phyloP scores from a whole-genome alignment of 2,888 invertebrate genomes.

The Nephrotoma appendiculata region DNA sequence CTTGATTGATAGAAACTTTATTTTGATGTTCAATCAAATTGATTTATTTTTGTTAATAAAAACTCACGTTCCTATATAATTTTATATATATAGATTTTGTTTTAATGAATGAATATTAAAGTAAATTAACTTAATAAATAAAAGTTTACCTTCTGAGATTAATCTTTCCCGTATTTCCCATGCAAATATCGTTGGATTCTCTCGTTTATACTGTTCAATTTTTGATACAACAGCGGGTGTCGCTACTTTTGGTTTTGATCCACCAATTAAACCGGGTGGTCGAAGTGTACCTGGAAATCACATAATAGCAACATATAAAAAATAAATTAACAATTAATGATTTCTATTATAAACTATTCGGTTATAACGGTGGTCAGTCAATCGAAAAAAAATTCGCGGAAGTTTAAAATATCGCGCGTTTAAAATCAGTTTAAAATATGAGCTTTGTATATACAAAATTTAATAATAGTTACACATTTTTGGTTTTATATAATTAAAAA shows the following conservation, averaged over 20 bases:
- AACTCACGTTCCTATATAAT: not conserved
- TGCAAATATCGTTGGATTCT: conserved; percentile 96
- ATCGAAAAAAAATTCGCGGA: not conserved
- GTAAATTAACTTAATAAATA: not conserved
- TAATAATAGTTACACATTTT: not conserved
- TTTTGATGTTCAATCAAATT: not conserved
- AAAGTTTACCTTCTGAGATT: conserved; percentile 78
- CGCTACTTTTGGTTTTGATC: conserved; percentile 95
- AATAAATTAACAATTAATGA: not conserved
- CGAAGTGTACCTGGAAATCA: conserved; percentile 62
- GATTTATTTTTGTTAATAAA: not conserved
- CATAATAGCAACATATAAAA: not conserved
- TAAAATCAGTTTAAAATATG: too few relatives aligned
- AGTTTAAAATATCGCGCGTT: not conserved
- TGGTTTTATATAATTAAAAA: not conserved
- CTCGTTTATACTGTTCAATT: conserved; percentile 95
- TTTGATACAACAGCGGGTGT: conserved; percentile 94
- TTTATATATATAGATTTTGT: not conserved
- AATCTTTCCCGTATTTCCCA: conserved; percentile 97
- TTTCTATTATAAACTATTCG: not conserved
- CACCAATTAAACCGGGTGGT: conserved; percentile 83
- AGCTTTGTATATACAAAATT: too few relatives aligned
- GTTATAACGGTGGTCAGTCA: not conserved
- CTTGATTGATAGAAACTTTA: not conserved
- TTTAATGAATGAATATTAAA: not conserved